A percentile compares a stretch with the other conserved stretches of the same genome.
These are phyloP conservation scores for Falco rusticolus DNA, from an alignment of 2,797 vertebrate genomes.

Conservation along the genomic window DNA sequence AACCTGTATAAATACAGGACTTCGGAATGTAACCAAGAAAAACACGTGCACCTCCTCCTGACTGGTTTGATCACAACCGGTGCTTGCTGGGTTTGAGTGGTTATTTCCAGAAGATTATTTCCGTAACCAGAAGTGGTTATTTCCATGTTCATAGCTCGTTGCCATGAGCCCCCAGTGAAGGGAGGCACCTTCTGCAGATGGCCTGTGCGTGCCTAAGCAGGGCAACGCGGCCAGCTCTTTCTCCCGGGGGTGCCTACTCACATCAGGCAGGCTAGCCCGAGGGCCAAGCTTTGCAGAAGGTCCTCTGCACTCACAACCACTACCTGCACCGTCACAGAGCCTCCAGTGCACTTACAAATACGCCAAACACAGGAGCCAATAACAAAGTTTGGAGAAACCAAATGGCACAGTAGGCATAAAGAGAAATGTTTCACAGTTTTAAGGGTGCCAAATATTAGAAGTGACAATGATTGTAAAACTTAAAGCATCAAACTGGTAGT, in stretches of 20 bases:
- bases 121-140: too few relatives aligned
- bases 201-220: neutral
- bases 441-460: neutral
- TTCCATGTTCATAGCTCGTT: neutral
- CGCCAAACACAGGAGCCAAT: neutral
- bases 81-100: neutral
- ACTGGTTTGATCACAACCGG: neutral
- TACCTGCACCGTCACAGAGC: neutral
- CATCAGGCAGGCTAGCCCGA: neutral
- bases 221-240: neutral
- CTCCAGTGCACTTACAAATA: neutral
- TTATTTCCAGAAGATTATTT: neutral
- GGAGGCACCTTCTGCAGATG: neutral
- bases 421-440: neutral
- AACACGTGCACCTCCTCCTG: neutral
- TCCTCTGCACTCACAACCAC: neutral
- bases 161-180: accelerated
- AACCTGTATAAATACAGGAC: neutral
- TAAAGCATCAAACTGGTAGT: neutral
- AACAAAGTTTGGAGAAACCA: neutral
- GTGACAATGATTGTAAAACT: neutral
- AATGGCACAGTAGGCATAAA: neutral
- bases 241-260: neutral
- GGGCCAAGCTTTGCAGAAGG: neutral
- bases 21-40: neutral